Evolutionary conservation across 2,113 vertebrate genomes (phyloP).

Genomic region (Galemys pyrenaicus): DNA sequence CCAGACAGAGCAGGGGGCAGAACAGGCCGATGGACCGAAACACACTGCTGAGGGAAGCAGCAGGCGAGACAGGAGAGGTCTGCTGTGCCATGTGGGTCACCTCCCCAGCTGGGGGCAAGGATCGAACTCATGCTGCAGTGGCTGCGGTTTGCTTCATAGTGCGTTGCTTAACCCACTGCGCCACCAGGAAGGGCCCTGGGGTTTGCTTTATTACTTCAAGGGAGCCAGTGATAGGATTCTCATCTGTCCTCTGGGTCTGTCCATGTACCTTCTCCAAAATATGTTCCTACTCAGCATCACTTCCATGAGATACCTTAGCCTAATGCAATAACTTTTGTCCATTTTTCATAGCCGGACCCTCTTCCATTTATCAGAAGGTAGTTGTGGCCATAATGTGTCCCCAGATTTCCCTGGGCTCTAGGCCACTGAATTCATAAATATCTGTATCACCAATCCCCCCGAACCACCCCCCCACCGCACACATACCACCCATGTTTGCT

Average conservation of each 20-base stretch:
- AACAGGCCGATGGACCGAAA: no score
- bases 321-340: background rate
- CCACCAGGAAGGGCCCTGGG: no score
- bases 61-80: no score
- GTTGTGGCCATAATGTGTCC: background rate
- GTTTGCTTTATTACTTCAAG: background rate
- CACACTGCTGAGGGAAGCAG: no score
- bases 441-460: background rate
- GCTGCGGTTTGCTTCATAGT: no score
- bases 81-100: no score
- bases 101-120: no score
- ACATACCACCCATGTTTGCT: background rate
- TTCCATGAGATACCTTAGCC: background rate
- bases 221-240: background rate
- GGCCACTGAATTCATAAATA: slow-evolving; percentile 29
- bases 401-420: slow-evolving; percentile 12
- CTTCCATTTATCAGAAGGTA: background rate
- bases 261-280: background rate
- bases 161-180: no score
- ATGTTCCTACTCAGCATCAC: background rate
- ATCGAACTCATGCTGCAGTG: no score
- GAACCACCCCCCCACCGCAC: no score
- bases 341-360: background rate
- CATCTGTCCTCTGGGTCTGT: background rate
- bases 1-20: no score